phyloP scores from a whole-genome alignment of 2,888 invertebrate genomes.

The Malachius bipustulatus region DNA sequence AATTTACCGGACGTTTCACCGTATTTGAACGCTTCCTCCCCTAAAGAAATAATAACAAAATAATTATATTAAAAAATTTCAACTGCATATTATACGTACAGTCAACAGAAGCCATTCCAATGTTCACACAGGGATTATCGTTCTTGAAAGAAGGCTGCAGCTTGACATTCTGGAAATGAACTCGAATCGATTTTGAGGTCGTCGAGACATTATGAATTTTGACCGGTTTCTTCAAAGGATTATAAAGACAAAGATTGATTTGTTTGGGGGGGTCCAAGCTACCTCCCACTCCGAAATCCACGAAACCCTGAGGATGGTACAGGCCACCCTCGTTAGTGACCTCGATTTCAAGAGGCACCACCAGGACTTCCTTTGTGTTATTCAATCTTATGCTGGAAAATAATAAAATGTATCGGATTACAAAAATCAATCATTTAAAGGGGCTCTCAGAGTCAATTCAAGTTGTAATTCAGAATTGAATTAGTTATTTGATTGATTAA shows the following conservation, averaged over 20 bases:
- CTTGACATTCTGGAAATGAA: slow-evolving; percentile 53
- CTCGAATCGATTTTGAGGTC: slow-evolving; percentile 51
- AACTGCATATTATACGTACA: slow-evolving; percentile 42
- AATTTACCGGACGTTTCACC: slow-evolving; percentile 46
- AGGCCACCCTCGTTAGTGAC: slow-evolving; percentile 57
- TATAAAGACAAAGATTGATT: slow-evolving; percentile 51
- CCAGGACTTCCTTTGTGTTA: slow-evolving; percentile 53
- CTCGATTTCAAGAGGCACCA: slow-evolving; percentile 77
- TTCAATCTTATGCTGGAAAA: slow-evolving; percentile 54
- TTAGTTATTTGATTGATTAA: too few relatives aligned
- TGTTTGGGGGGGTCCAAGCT: slow-evolving; percentile 52
- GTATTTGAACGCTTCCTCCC: slow-evolving; percentile 43
- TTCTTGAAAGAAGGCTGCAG: slow-evolving; percentile 49
- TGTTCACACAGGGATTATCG: slow-evolving; percentile 34
- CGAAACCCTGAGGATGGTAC: slow-evolving; percentile 60
- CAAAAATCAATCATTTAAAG: too few relatives aligned
- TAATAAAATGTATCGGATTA: too few relatives aligned
- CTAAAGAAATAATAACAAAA: slow-evolving; percentile 29
- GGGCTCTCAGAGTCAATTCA: too few relatives aligned
- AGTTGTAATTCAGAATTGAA: too few relatives aligned
- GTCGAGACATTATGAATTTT: slow-evolving; percentile 52
- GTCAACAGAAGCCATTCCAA: slow-evolving; percentile 58
- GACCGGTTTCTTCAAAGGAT: slow-evolving; percentile 52
- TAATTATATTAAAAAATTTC: background rate
- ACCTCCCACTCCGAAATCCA: slow-evolving; percentile 76